phyloP scores from a whole-genome alignment of 2,888 invertebrate genomes.

The Boloria euphrosyne region DNA sequence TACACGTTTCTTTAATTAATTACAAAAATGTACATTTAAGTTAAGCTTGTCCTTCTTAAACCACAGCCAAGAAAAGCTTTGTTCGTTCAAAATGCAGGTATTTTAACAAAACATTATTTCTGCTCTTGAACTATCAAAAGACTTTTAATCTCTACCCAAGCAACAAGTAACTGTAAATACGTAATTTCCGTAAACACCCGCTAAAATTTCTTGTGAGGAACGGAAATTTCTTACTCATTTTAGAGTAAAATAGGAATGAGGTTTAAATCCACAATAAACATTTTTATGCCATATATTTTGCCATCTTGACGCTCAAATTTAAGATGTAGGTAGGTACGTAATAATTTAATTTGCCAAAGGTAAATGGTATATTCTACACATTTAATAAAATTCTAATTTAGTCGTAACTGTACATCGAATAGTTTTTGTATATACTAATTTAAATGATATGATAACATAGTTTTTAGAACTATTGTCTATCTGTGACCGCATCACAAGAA shows the following conservation, averaged over 20 bases:
- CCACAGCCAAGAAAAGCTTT: slow-evolving; percentile 6
- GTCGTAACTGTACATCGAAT: no score
- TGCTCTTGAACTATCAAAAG: slow-evolving; percentile 20
- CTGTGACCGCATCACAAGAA: no score
- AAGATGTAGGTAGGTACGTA: no score
- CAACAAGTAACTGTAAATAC: slow-evolving; percentile 20
- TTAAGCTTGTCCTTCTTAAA: slow-evolving; percentile 3
- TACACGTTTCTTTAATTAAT: no score
- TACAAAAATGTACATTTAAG: slow-evolving; percentile 1
- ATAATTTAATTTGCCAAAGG: no score
- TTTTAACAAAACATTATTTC: slow-evolving; percentile 12
- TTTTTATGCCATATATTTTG: not conserved
- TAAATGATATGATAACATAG: no score
- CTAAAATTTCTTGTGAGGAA: slow-evolving; percentile 6
- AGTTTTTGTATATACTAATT: no score
- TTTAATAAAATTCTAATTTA: no score
- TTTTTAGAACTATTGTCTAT: no score
- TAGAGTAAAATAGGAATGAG: slow-evolving; percentile 3
- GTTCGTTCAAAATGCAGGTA: slow-evolving; percentile 17
- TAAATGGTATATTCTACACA: no score
- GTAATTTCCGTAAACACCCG: slow-evolving; percentile 16
- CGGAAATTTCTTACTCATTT: slow-evolving; percentile 3
- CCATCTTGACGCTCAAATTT: no score
- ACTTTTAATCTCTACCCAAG: slow-evolving; percentile 12
- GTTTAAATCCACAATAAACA: not conserved